A percentile compares a stretch with the other conserved stretches of the same genome.
Evolutionary conservation across 2,888 invertebrate species (phyloP).

Genomic region (Megaustenia siamemsis): DNA sequence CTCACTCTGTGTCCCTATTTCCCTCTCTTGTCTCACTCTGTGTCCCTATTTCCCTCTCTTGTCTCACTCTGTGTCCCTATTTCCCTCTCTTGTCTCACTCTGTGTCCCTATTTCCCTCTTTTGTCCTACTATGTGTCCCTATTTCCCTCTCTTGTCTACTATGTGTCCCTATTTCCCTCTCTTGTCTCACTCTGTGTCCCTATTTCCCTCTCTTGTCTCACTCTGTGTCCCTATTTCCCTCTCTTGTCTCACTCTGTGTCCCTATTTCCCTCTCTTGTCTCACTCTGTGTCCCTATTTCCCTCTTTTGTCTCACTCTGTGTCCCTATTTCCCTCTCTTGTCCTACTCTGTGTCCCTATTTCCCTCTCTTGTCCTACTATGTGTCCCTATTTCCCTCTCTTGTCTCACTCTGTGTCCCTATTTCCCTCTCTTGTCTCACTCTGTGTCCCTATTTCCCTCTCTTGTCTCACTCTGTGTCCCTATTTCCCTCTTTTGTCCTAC

Average conservation of each 20-base stretch:
- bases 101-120: neutral
- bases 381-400: neutral
- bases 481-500: too few species aligned
- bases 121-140: too few species aligned
- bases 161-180: neutral
- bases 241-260: neutral
- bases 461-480: too few species aligned
- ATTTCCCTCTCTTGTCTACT: too few species aligned
- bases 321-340: neutral
- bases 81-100: neutral
- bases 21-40: too few species aligned
- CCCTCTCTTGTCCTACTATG: too few species aligned
- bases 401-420: slow-evolving; percentile 39
- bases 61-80: too few species aligned
- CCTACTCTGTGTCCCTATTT: too few species aligned
- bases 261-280: neutral
- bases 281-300: neutral
- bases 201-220: neutral
- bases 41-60: too few species aligned
- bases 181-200: too few species aligned
- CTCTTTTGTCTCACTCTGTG: neutral
- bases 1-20: too few species aligned
- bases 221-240: neutral
- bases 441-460: too few species aligned
- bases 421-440: neutral